These are phyloP conservation scores for Leptonema lineaticorne DNA, from an alignment of 1,140 invertebrate genomes.

Conservation along the genomic window DNA sequence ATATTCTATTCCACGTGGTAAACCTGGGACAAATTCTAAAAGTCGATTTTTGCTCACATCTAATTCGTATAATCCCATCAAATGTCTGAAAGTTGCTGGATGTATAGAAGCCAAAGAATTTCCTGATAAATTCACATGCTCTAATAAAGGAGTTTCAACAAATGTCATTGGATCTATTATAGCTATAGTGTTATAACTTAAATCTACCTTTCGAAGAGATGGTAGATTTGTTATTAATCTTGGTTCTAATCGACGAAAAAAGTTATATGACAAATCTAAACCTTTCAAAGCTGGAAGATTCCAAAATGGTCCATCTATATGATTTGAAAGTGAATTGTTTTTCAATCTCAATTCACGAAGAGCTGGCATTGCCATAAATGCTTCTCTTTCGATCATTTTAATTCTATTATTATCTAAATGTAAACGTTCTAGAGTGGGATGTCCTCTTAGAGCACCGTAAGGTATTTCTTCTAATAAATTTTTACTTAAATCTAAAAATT, in stretches of 20 bases:
- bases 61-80: conserved; percentile 74
- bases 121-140: conserved; percentile 75
- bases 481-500: conserved; percentile 73
- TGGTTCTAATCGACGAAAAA: conserved; percentile 69
- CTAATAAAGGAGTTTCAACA: conserved; percentile 67
- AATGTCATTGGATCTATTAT: conserved; percentile 74
- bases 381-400: conserved; percentile 69
- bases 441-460: conserved; percentile 71
- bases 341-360: conserved; percentile 74
- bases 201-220: conserved; percentile 71
- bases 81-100: conserved; percentile 70
- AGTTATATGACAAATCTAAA: conserved; percentile 77
- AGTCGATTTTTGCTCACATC: conserved; percentile 77
- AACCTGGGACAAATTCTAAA: conserved; percentile 66
- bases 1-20: conserved; percentile 75
- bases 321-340: conserved; percentile 74
- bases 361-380: conserved; percentile 78
- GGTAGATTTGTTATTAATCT: conserved; percentile 73
- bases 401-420: conserved; percentile 80
- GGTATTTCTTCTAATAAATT: conserved; percentile 75
- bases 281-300: conserved; percentile 79
- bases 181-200: conserved; percentile 74
- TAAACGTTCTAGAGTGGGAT: conserved; percentile 74
- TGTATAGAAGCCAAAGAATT: conserved; percentile 70
- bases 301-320: conserved; percentile 70